Conservation (phyloP, 1,140 invertebrate species). For the Aphaenogaster rudis region DNA sequence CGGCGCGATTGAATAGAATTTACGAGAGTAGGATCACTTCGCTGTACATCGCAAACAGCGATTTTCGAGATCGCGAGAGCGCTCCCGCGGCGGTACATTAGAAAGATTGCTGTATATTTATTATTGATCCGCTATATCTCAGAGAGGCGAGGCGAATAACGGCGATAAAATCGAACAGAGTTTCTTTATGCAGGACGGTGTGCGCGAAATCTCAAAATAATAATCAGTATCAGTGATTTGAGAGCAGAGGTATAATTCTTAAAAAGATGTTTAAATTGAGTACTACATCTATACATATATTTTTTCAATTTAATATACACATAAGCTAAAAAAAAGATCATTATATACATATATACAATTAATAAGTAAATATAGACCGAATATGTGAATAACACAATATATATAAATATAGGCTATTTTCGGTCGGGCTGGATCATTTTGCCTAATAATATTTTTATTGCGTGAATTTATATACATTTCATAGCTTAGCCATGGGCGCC, state of each 20-base stretch:
- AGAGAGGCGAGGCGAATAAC: constrained; percentile 4
- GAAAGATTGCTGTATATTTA: constrained; percentile 64
- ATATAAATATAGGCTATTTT: too few species aligned
- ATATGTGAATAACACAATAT: too few species aligned
- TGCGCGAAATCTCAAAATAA: background rate
- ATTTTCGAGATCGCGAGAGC: constrained; percentile 31
- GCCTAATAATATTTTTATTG: too few species aligned
- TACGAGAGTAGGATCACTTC: constrained; percentile 54
- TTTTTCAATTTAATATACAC: background rate
- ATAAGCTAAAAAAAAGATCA: background rate
- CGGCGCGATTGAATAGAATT: constrained; percentile 59
- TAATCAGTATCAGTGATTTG: constrained; percentile 1
- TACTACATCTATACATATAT: background rate
- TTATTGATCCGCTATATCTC: constrained; percentile 49
- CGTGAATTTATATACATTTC: too few species aligned
- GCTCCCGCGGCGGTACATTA: constrained; percentile 47
- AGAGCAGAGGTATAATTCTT: background rate
- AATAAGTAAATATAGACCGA: too few species aligned
- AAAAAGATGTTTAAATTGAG: background rate
- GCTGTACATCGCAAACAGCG: constrained; percentile 39
- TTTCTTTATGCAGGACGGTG: constrained; percentile 15
- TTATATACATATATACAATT: too few species aligned
- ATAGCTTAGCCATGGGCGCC: too few species aligned
- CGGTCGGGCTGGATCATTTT: too few species aligned
- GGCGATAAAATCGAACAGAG: constrained; percentile 24